Evolutionary conservation across 2,888 invertebrate species (phyloP).

Genomic region (Perizoma flavofasciatum): DNA sequence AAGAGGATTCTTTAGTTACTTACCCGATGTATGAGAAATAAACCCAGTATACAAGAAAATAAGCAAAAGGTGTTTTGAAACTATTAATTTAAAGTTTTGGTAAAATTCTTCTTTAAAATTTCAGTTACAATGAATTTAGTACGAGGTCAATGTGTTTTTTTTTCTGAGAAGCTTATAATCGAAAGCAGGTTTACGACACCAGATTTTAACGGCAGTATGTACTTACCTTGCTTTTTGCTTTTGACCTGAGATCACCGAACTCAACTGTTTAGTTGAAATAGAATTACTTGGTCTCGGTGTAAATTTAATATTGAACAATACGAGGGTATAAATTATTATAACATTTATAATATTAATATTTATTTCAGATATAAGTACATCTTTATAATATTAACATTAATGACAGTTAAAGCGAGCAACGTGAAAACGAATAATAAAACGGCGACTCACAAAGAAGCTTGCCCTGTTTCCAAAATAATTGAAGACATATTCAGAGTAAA

Average conservation of each 20-base stretch:
- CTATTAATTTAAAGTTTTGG: no score
- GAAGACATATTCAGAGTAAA: slow-evolving; percentile 74
- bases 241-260: neutral
- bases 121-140: no score
- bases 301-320: neutral
- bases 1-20: no score
- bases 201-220: neutral
- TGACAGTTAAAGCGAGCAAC: slow-evolving; percentile 41
- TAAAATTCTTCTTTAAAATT: no score
- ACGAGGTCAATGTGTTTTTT: neutral
- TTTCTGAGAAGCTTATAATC: neutral
- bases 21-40: no score
- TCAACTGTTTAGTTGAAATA: neutral
- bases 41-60: no score
- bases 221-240: neutral
- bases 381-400: slow-evolving; percentile 47
- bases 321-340: neutral
- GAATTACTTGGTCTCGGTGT: neutral
- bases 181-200: neutral
- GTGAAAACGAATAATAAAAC: slow-evolving; percentile 43
- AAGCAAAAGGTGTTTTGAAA: no score
- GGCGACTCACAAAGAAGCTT: slow-evolving; percentile 54
- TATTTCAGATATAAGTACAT: slow-evolving; percentile 62
- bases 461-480: slow-evolving; percentile 72
- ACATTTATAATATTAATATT: neutral